Percentiles rank a stretch among this genome's conserved stretches.
These are phyloP conservation scores for Tenualosa thibaudeaui DNA, from an alignment of 2,797 vertebrate genomes.

Conservation along the genomic window DNA sequence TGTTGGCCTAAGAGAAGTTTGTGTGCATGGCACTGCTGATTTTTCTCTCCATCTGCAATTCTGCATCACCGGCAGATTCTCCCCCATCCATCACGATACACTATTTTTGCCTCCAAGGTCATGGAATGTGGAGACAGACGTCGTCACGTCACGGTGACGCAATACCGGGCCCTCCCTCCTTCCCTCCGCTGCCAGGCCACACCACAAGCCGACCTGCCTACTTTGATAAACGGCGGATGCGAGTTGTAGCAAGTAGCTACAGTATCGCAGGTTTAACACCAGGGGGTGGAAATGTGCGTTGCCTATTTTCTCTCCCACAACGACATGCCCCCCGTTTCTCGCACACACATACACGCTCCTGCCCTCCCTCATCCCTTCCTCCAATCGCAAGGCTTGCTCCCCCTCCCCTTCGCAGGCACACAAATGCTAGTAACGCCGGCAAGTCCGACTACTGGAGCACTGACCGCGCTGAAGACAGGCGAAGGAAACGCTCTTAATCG, in stretches of 20 bases:
- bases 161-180: constrained; percentile 27
- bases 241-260: constrained; percentile 31
- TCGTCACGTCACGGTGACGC: constrained; percentile 62
- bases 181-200: not conserved
- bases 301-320: constrained; percentile 18
- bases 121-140: constrained; percentile 46
- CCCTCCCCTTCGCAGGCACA: constrained; percentile 35
- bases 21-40: not conserved
- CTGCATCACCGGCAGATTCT: not conserved
- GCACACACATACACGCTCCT: constrained; percentile 22
- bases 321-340: constrained; percentile 39
- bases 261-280: constrained; percentile 53
- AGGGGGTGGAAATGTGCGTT: constrained; percentile 52
- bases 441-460: constrained; percentile 54
- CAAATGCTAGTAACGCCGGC: constrained; percentile 66
- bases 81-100: constrained; percentile 21
- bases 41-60: not conserved
- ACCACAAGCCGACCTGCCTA: not conserved
- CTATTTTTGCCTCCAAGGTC: constrained; percentile 71
- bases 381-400: constrained; percentile 41
- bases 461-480: constrained; percentile 50
- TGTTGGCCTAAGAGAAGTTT: not conserved
- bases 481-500: constrained; percentile 25
- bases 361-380: constrained; percentile 51
- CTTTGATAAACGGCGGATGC: constrained; percentile 26